phyloP scores from a whole-genome alignment of 2,113 vertebrate genomes.

The Cynopterus brachyotis region DNA sequence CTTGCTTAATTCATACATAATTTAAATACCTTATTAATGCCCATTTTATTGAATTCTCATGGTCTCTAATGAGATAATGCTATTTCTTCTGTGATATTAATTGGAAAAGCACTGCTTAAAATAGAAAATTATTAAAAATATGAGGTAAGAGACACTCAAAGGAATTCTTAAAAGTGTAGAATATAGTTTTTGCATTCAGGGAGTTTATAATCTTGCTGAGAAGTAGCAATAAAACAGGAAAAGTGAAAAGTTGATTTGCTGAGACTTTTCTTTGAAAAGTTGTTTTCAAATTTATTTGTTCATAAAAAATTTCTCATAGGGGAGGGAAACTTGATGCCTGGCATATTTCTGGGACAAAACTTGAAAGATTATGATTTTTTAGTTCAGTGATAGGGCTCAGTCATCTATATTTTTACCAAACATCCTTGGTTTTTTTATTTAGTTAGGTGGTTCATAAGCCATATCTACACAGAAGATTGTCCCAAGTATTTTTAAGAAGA shows the following conservation, averaged over 20 bases:
- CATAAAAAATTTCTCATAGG: not conserved
- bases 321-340: not conserved
- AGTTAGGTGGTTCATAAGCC: not conserved
- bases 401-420: not conserved
- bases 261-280: not conserved
- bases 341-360: not conserved
- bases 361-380: not conserved
- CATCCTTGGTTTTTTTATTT: not conserved
- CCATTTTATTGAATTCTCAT: not conserved
- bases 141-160: not conserved
- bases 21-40: not conserved
- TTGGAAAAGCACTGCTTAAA: not conserved
- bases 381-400: not conserved
- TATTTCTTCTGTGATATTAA: constrained; percentile 10
- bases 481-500: not conserved
- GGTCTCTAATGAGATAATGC: not conserved
- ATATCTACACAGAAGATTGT: not conserved
- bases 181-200: not conserved
- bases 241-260: not conserved
- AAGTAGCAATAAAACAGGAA: not conserved
- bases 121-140: not conserved
- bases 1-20: not conserved
- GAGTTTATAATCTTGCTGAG: not conserved
- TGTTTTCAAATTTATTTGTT: not conserved
- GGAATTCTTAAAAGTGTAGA: not conserved